Conservation (phyloP, 2,888 invertebrate species). For the Limenitis camilla region DNA sequence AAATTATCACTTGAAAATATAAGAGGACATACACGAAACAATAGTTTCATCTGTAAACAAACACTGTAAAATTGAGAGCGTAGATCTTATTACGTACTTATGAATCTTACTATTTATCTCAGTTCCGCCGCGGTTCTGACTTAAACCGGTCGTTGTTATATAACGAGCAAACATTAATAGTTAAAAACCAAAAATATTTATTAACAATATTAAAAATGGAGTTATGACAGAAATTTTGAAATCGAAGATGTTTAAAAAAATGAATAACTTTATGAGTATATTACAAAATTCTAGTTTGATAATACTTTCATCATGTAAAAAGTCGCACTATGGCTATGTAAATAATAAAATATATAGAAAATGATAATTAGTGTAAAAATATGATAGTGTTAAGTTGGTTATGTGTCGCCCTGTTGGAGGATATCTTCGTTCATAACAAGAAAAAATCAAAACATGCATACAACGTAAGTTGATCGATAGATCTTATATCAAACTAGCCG, state of each 20-base stretch:
- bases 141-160: slow-evolving; percentile 33
- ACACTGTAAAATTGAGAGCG: not conserved
- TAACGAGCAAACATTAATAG: slow-evolving; percentile 9
- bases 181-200: not conserved
- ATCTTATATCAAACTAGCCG: too few species aligned
- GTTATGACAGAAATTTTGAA: too few species aligned
- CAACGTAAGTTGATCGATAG: not conserved
- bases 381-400: slow-evolving; percentile 65
- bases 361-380: slow-evolving; percentile 41
- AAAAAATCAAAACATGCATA: not conserved
- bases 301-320: too few species aligned
- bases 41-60: not conserved
- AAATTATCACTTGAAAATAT: too few species aligned
- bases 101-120: not conserved
- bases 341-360: slow-evolving; percentile 20
- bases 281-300: too few species aligned
- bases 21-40: not conserved
- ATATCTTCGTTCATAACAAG: slow-evolving; percentile 33
- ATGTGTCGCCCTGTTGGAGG: slow-evolving; percentile 35
- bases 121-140: slow-evolving; percentile 36
- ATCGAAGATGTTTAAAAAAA: too few species aligned
- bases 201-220: not conserved
- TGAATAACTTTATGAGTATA: not conserved
- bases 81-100: not conserved
- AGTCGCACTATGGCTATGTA: too few species aligned